A percentile compares a stretch with the other conserved stretches of the same genome.
Conservation (phyloP, 2,888 invertebrate species). For the Drosophila emarginata region DNA sequence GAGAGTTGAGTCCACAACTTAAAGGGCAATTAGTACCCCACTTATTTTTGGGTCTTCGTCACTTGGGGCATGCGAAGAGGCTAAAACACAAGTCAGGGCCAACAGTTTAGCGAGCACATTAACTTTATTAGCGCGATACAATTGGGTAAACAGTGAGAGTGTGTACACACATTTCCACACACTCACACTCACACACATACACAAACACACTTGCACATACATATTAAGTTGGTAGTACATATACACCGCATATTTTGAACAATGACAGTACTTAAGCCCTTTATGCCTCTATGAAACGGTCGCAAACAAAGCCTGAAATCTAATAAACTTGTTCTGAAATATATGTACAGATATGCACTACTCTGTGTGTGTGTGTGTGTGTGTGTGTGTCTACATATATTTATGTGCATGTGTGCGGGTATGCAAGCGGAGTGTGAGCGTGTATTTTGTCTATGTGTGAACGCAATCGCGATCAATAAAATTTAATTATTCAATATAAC, state of each 20-base stretch:
- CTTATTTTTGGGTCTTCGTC: slow-evolving; percentile 8
- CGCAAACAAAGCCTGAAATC: slow-evolving; percentile 59
- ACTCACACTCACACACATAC: slow-evolving; percentile 9
- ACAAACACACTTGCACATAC: neutral
- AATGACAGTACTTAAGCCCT: slow-evolving; percentile 50
- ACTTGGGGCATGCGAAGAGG: slow-evolving; percentile 22
- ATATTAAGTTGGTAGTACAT: neutral
- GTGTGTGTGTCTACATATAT: slow-evolving; percentile 2
- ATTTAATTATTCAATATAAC: slow-evolving; percentile 77
- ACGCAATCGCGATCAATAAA: slow-evolving; percentile 73
- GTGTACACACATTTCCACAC: neutral
- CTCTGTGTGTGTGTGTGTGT: neutral
- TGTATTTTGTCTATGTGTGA: slow-evolving; percentile 17
- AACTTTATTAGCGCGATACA: slow-evolving; percentile 69
- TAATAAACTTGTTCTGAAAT: slow-evolving; percentile 60
- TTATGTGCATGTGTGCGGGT: slow-evolving; percentile 3
- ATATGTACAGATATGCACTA: neutral
- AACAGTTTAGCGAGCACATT: slow-evolving; percentile 64
- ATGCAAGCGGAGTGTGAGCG: neutral
- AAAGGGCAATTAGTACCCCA: slow-evolving; percentile 75
- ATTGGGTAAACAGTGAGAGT: slow-evolving; percentile 41
- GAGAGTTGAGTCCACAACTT: slow-evolving; percentile 68
- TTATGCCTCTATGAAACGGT: slow-evolving; percentile 46
- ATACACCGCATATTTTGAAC: slow-evolving; percentile 56
- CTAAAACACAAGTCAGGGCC: slow-evolving; percentile 58